phyloP scores from a whole-genome alignment of 1,140 invertebrate species.

The Halesus radiatus region DNA sequence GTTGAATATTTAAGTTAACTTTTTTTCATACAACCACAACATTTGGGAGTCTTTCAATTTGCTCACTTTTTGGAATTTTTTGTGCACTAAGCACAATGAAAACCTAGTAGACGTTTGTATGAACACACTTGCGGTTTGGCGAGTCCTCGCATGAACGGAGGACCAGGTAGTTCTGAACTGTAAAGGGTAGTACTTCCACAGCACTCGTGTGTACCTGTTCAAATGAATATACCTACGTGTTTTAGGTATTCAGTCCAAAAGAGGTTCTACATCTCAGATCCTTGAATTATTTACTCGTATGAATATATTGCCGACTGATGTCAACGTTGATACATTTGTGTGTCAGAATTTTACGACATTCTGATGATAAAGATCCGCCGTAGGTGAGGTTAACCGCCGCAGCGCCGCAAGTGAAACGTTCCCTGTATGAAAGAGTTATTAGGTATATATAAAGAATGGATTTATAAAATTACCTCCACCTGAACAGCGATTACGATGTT shows the following conservation, averaged over 20 bases:
- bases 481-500: neutral
- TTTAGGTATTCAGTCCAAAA: no score
- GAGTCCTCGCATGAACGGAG: no score
- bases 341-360: constrained; percentile 32
- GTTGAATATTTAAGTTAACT: constrained; percentile 24
- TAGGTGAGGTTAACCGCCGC: constrained; percentile 2
- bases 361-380: constrained; percentile 19
- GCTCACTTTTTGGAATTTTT: no score
- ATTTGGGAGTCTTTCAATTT: neutral
- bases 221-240: no score
- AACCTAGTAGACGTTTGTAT: no score
- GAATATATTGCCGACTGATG: neutral
- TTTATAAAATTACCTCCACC: neutral
- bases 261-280: no score
- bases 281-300: no score
- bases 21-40: neutral
- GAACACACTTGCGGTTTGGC: no score
- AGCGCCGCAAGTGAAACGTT: neutral
- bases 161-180: no score
- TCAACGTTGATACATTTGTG: constrained; percentile 45
- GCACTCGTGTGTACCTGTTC: no score
- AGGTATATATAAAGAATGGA: neutral
- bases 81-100: no score
- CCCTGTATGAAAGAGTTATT: constrained; percentile 6
- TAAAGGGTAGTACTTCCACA: no score